Conservation (phyloP, 2,113 vertebrate species). For the Eupsittula cactorum region DNA sequence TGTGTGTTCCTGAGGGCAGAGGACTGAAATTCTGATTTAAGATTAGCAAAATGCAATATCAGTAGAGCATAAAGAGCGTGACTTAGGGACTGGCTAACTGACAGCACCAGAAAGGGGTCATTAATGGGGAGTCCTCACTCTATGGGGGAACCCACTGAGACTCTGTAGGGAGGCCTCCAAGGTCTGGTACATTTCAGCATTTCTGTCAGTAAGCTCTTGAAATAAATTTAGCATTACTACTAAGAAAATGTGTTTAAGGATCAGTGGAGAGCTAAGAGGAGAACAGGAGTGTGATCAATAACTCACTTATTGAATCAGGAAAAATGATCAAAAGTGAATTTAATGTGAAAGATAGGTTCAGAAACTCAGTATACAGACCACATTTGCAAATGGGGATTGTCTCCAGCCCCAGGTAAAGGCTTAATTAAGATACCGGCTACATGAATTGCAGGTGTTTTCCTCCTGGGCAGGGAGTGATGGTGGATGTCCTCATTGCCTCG, state of each 20-base stretch:
- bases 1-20: not conserved
- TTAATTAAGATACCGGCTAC: not conserved
- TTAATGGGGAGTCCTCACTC: not conserved
- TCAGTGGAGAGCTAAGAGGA: not conserved
- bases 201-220: not conserved
- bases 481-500: not conserved
- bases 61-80: not conserved
- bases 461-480: not conserved
- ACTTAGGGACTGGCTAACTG: not conserved
- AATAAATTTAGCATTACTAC: not conserved
- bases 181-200: not conserved
- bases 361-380: not conserved
- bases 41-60: not conserved
- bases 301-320: not conserved
- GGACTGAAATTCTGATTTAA: not conserved
- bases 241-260: not conserved
- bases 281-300: not conserved
- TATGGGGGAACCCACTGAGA: not conserved
- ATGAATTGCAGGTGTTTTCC: conserved; percentile 7
- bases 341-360: not conserved
- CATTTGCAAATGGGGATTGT: not conserved
- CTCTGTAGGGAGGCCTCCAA: not conserved
- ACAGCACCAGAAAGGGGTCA: not conserved
- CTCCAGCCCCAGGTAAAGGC: not conserved
- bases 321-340: not conserved